Conservation (phyloP, 1,140 invertebrate species). For the Elymnias hypermnestra region DNA sequence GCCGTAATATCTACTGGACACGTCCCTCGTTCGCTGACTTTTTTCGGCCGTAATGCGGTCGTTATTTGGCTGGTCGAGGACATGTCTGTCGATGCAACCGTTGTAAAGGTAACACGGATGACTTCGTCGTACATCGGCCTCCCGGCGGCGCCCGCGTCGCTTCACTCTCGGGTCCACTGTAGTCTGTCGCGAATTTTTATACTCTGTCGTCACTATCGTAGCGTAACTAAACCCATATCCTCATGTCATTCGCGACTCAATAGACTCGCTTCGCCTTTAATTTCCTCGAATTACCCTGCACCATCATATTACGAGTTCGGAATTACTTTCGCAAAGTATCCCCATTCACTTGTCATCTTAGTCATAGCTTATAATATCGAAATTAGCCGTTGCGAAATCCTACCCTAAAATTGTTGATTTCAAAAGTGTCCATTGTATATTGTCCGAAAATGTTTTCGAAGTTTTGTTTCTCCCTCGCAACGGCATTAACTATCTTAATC, state of each 20-base stretch:
- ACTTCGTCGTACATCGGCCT: constrained; percentile 36
- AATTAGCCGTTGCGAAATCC: constrained; percentile 7
- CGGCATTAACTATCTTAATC: constrained; percentile 10
- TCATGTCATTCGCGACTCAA: constrained; percentile 48
- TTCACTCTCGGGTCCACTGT: constrained; percentile 67
- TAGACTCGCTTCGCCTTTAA: constrained; percentile 45
- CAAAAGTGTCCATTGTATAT: too few relatives aligned
- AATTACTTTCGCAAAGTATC: constrained; percentile 36
- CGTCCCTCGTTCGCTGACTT: constrained; percentile 36
- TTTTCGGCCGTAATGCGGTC: constrained; percentile 15
- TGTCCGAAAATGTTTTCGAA: constrained; percentile 3
- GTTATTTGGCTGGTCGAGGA: background rate
- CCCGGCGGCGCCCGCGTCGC: constrained; percentile 41
- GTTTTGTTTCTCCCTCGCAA: too few relatives aligned
- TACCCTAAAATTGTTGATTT: too few relatives aligned
- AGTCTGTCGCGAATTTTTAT: constrained; percentile 70
- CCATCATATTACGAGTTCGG: constrained; percentile 32
- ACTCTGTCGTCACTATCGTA: constrained; percentile 62
- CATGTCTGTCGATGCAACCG: background rate
- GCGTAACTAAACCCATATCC: constrained; percentile 48
- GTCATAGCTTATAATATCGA: constrained; percentile 11
- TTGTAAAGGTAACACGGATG: constrained; percentile 15
- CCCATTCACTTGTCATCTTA: constrained; percentile 34
- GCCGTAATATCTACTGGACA: constrained; percentile 45
- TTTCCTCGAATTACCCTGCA: constrained; percentile 27